Conservation (phyloP, 2,113 vertebrate genomes). For the Saccopteryx leptura region DNA sequence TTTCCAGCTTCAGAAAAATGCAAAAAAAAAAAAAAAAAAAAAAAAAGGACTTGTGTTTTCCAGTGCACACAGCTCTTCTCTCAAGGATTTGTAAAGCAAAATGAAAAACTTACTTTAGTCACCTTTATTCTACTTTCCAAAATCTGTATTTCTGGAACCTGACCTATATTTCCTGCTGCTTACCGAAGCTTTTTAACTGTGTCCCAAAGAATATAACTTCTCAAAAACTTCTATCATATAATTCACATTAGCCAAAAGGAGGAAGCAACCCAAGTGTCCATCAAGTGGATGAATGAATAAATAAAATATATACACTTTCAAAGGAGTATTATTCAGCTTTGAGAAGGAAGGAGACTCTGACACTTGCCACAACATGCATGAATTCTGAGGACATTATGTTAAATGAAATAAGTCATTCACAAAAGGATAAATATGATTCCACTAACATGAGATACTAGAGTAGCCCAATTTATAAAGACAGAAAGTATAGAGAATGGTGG, state of each 20-base stretch:
- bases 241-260: conserved; percentile 22
- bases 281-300: neutral
- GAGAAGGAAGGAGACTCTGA: neutral
- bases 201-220: conserved; percentile 20
- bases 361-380: neutral
- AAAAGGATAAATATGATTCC: neutral
- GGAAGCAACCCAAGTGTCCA: neutral
- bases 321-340: neutral
- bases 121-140: neutral
- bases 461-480: neutral
- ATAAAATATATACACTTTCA: neutral
- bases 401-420: conserved; percentile 9
- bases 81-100: conserved; percentile 11
- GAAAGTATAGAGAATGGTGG: neutral
- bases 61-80: neutral
- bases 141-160: conserved; percentile 11
- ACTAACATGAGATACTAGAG: neutral
- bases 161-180: neutral
- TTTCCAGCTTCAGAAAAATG: too few species aligned
- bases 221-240: neutral
- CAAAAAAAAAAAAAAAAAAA: too few species aligned
- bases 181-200: neutral
- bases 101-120: neutral
- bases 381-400: neutral
- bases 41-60: conserved; percentile 28